Base-by-base conservation (phyloP, 1,140 invertebrate genomes). In the Polypedilum vanderplanki region DNA sequence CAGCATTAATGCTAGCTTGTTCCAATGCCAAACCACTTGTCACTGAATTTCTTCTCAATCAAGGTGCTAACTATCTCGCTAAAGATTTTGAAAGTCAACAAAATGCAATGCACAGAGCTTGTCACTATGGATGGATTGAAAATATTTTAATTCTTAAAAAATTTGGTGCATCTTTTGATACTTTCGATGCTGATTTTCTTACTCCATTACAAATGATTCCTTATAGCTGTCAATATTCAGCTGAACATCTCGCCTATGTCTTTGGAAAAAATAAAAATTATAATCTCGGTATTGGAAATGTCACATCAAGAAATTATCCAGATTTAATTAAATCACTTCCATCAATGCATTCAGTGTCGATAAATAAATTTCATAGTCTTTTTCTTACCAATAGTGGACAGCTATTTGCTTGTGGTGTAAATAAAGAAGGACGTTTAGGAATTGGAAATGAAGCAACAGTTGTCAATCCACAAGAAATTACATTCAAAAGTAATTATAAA, bases 181-280 rank as follows among this genome's bases (percentile, higher is more conserved):
- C 81, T 10, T 73, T 80, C 0, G 81, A 82, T 75, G 79, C 80
- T 67, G 79, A 82, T 67, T 78, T 78, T 0, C 76, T 79, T 0
- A 79, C 78, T 46, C 80, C 81, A 7, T 20, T 82, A 18, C 81
- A 82, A 79, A 17, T 79, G 81, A 24, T 81, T 80, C 74, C 75
- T 79, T 0, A 78, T 79, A 7, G 76, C 77, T 20, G 80, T 81
- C 15, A 65, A 46, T 18, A 22, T 33, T 15, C 40, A 12, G 18
- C 20, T 7, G 15, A 64, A 10, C 17, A 41, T 10, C 17, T 41
- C 2, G 15, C 40, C 33, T 18, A 75, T 78, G 86, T 88, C 5
- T 92, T 90, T 90, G 90, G 90, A 15, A 86, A 85, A n/a, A 91
- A 92, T 79, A 84, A 85, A 24, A 92, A 91, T 80, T 90, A 88